Conservation (phyloP, 2,888 invertebrate genomes). For the Diplolepis rosae region DNA sequence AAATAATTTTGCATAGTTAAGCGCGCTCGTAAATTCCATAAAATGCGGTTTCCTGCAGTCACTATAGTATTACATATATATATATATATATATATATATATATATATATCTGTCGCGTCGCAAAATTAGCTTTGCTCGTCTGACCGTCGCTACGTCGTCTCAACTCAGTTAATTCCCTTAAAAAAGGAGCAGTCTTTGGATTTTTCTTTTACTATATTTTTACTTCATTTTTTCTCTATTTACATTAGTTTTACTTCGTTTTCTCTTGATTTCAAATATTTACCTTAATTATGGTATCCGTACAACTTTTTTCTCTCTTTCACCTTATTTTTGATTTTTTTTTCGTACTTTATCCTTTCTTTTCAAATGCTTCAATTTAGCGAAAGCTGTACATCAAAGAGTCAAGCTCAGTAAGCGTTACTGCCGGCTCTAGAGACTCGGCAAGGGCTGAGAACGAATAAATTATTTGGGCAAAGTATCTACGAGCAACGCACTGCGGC, state of each 20-base stretch:
- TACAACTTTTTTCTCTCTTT: neutral
- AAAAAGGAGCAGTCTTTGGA: neutral
- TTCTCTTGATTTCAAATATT: neutral
- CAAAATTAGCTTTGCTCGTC: constrained; percentile 22
- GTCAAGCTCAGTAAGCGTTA: constrained; percentile 18
- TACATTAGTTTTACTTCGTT: neutral
- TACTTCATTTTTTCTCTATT: neutral
- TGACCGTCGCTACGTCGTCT: neutral
- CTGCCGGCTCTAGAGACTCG: constrained; percentile 10
- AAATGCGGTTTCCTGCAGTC: constrained; percentile 14
- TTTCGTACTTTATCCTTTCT: neutral
- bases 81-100: too few species aligned
- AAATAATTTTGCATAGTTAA: constrained; percentile 53
- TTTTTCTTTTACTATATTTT: neutral
- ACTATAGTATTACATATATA: too few species aligned
- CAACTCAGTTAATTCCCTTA: neutral
- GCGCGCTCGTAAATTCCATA: constrained; percentile 37
- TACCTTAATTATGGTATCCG: too few species aligned
- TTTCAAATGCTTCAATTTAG: neutral
- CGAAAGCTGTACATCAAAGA: constrained; percentile 10
- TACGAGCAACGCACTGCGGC: constrained; percentile 64
- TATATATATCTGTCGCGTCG: constrained; percentile 33
- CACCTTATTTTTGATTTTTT: neutral
- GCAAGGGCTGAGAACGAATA: constrained; percentile 46
- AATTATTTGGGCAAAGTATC: constrained; percentile 58